Evolutionary conservation across 2,113 vertebrate species (phyloP).

Genomic region (Paedocypris sp.): DNA sequence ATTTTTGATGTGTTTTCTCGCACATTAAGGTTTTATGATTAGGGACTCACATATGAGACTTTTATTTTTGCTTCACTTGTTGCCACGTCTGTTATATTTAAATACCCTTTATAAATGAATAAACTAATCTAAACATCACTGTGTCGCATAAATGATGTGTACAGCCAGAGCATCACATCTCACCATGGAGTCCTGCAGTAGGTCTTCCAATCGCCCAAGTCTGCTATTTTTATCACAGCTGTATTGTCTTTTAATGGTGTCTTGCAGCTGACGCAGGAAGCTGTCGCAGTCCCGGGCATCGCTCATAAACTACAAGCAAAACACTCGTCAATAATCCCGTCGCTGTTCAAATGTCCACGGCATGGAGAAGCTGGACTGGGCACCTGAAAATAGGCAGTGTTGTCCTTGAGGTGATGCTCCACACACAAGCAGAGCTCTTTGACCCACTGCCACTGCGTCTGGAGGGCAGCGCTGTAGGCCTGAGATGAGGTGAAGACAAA

Average conservation of each 20-base stretch:
- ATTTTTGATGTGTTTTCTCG: no score
- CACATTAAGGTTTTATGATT: no score
- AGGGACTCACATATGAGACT: no score
- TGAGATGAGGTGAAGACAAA: constrained; percentile 38
- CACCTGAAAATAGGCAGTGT: constrained; percentile 88
- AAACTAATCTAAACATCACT: no score
- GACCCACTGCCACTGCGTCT: constrained; percentile 93
- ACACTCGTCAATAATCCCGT: not conserved
- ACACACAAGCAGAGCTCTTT: constrained; percentile 86
- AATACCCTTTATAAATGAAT: no score
- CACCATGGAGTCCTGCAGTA: constrained; percentile 98
- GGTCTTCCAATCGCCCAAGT: constrained; percentile 84
- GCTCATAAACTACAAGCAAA: constrained; percentile 72
- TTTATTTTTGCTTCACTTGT: no score
- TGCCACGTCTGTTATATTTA: no score
- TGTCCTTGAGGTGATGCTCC: constrained; percentile 89
- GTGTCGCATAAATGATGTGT: no score
- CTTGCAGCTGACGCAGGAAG: constrained; percentile 85
- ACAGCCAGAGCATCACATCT: no score
- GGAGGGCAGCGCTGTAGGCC: constrained; percentile 90
- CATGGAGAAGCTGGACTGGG: not conserved
- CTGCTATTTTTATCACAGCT: constrained; percentile 83
- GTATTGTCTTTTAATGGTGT: constrained; percentile 91
- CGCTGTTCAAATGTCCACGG: not conserved
- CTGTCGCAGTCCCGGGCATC: constrained; percentile 81